Percentiles rank a stretch among this genome's conserved stretches.
phyloP scores from a whole-genome alignment of 2,113 vertebrate genomes.

The Heloderma charlesbogerti region DNA sequence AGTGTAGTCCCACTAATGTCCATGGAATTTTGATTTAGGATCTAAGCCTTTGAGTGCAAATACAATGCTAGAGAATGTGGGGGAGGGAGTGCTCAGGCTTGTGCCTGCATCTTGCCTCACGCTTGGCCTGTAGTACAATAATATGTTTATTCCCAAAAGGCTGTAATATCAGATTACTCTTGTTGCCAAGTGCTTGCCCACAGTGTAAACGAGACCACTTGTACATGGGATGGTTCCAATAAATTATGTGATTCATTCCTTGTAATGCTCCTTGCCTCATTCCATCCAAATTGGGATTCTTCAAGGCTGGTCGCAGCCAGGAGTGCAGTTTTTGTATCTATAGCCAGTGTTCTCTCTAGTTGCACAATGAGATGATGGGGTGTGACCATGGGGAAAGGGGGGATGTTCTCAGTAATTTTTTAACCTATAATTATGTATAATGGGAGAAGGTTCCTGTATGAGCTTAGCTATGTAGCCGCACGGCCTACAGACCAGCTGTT shows the following conservation, averaged over 20 bases:
- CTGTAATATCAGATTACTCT: not conserved
- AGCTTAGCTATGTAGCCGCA: not conserved
- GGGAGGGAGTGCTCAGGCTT: not conserved
- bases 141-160: slow-evolving; percentile 11
- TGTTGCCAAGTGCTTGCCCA: slow-evolving; percentile 18
- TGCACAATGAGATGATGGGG: not conserved
- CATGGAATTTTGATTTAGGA: not conserved
- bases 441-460: not conserved
- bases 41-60: not conserved
- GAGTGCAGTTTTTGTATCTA: not conserved
- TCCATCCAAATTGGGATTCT: not conserved
- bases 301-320: not conserved
- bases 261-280: not conserved
- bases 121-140: not conserved
- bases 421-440: not conserved
- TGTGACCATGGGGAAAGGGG: not conserved
- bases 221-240: not conserved
- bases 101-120: not conserved
- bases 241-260: not conserved
- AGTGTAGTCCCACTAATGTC: not conserved
- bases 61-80: not conserved
- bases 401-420: not conserved
- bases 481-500: slow-evolving; percentile 28
- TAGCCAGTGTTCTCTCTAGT: not conserved
- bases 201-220: not conserved